Evolutionary conservation across 2,888 invertebrate species (phyloP).

Genomic region (Eristalis tenax): DNA sequence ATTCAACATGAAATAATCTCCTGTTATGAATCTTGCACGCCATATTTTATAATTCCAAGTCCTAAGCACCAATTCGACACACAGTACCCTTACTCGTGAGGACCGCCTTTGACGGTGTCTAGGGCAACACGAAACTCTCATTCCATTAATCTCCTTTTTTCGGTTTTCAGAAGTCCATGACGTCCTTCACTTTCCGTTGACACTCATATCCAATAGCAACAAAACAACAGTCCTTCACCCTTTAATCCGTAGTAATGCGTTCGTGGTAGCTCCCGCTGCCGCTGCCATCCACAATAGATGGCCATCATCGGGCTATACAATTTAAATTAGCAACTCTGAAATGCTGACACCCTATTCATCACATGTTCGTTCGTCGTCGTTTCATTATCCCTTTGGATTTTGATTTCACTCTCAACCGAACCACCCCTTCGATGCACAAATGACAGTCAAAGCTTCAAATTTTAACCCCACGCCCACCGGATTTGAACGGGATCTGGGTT

Average conservation of each 20-base stretch:
- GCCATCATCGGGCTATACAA: conserved; percentile 36
- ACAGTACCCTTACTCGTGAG: neutral
- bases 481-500: conserved; percentile 44
- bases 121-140: neutral
- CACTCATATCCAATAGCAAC: conserved; percentile 19
- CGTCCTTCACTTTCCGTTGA: neutral
- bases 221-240: conserved; percentile 29
- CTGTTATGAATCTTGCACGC: neutral
- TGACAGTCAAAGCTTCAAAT: conserved; percentile 14
- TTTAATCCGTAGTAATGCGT: conserved; percentile 18
- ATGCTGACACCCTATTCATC: conserved; percentile 47
- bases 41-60: neutral
- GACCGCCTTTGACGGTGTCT: neutral
- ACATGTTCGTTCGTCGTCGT: conserved; percentile 14
- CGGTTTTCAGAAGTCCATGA: neutral
- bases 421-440: neutral
- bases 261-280: neutral
- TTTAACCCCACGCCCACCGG: conserved; percentile 15
- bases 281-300: neutral
- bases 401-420: neutral
- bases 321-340: conserved; percentile 57
- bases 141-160: neutral
- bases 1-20: neutral
- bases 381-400: conserved; percentile 11
- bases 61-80: neutral